phyloP scores from a whole-genome alignment of 1,140 invertebrate genomes.

The Aporrectodea caliginosa region DNA sequence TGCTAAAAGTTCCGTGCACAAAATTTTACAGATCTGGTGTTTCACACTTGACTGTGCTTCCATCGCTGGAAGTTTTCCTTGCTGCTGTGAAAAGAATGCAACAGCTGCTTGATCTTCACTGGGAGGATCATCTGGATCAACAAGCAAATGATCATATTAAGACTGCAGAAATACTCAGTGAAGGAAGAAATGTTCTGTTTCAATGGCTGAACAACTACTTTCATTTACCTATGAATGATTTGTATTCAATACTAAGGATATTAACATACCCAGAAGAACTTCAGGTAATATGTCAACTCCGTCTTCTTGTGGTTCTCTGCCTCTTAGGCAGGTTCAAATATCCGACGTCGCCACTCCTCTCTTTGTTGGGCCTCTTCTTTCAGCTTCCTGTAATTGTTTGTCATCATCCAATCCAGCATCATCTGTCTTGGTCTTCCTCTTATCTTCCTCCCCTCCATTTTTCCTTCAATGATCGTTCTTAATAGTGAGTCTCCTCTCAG shows the following conservation, averaged over 20 bases:
- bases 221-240: neutral
- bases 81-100: neutral
- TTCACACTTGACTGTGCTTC: neutral
- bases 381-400: neutral
- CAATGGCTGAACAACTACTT: neutral
- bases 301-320: neutral
- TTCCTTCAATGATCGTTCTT: too few species aligned
- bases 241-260: neutral
- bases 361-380: neutral
- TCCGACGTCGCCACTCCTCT: neutral
- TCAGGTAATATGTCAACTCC: neutral
- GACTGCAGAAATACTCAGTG: neutral
- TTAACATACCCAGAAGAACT: neutral
- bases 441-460: too few species aligned
- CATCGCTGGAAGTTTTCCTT: neutral
- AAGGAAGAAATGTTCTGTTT: neutral
- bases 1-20: too few species aligned
- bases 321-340: neutral
- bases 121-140: neutral
- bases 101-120: neutral
- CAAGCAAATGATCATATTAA: neutral
- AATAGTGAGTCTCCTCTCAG: too few species aligned
- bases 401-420: neutral
- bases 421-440: too few species aligned
- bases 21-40: too few species aligned